A percentile compares a stretch with the other conserved stretches of the same genome.
These are phyloP conservation scores for Caenorhabditis elegans DNA, from an alignment of 1,140 invertebrate genomes.

Conservation along the genomic window WBcel235 BX284603.4:3838501-3839000, in stretches of 20 bases:
- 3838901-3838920: background rate
- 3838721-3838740: conserved; percentile 50
- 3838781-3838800: conserved; percentile 34
- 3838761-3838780: no score
- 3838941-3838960: background rate
- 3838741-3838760: no score
- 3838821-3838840: conserved; percentile 17
- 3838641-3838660: conserved; percentile 29
- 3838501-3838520: conserved; percentile 9
- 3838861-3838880: conserved; percentile 35
- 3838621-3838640: background rate
- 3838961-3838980: background rate
- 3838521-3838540: conserved; percentile 11
- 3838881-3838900: conserved; percentile 30
- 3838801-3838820: background rate
- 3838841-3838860: background rate
- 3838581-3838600: background rate
- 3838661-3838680: conserved; percentile 43
- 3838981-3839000: no score
- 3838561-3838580: background rate
- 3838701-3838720: conserved; percentile 50
- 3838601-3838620: background rate
- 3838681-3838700: conserved; percentile 49
- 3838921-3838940: background rate
- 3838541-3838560: background rate